These are phyloP conservation scores for Drosophila ezoana DNA, from an alignment of 2,888 invertebrate genomes.

Conservation along the genomic window DNA sequence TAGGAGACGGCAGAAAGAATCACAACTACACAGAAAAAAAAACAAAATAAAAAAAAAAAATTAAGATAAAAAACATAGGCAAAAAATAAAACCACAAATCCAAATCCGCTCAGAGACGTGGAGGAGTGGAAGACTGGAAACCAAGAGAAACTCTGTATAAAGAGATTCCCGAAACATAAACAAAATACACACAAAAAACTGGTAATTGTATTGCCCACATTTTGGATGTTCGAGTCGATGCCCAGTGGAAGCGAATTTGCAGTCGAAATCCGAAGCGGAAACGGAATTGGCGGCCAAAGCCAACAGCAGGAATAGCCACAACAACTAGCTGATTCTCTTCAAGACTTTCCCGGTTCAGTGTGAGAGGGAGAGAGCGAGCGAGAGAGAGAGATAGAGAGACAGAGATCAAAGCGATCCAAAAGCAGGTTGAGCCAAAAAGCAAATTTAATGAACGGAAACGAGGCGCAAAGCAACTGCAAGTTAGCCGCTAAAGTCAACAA, in stretches of 20 bases:
- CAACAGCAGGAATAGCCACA: slow-evolving; percentile 5
- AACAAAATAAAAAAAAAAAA: not conserved
- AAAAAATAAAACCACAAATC: no score
- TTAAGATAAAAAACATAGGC: not conserved
- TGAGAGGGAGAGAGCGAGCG: not conserved
- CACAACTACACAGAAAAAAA: slow-evolving; percentile 6
- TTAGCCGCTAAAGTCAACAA: slow-evolving; percentile 61
- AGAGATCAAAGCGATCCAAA: slow-evolving; percentile 17
- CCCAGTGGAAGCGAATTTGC: slow-evolving; percentile 33
- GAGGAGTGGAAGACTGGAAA: not conserved
- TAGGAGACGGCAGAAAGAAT: slow-evolving; percentile 12
- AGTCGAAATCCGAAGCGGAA: slow-evolving; percentile 10
- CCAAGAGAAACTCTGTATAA: no score
- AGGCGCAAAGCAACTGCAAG: slow-evolving; percentile 60
- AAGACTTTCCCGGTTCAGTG: not conserved
- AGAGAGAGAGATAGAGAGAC: slow-evolving; percentile 5
- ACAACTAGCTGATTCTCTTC: not conserved
- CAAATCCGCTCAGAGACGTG: not conserved
- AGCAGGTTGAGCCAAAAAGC: slow-evolving; percentile 38
- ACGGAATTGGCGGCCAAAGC: not conserved
- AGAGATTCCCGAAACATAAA: not conserved
- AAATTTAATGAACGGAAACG: slow-evolving; percentile 84
- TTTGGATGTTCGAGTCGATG: slow-evolving; percentile 43
- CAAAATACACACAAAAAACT: not conserved
- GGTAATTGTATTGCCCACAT: not conserved